Evolutionary conservation across 1,140 invertebrate species (phyloP), one percentile per base, ranked within the genome.

Genomic region (Palaemon carinicauda): DNA sequence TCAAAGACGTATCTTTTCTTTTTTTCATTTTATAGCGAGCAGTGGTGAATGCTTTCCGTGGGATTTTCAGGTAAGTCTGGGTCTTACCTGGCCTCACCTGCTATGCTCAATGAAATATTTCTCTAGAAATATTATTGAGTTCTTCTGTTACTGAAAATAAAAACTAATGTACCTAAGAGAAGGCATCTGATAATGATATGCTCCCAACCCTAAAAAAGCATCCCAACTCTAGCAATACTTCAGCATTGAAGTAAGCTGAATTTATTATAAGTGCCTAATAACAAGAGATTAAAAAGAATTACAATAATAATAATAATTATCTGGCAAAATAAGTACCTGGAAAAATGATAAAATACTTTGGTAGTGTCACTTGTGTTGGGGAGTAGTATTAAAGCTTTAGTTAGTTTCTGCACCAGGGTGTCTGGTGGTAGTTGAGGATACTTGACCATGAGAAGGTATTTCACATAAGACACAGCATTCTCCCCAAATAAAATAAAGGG

Each of bases 261-360:
- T 86, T 85, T 86, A 84, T 50, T 75, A 50, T 75, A 80, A 78
- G 80, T 86, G 84, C 80, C 84, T 86, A 86, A 86, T 86, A 86
- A 80, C 56, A 86, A 79, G n/a, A 86, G 84, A 79, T 69, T 80
- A 86, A 86, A 86, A 86, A 80, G 75, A 80, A 81, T 41, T 41
- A 41, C 41, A 41, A 41, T 41, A 41, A 41, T 41, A 41, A 41
- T 41, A 41, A 41, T 41, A 73, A 74, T 71, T 86, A 80, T 86
- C 84, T 86, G 84, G 84, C 84, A 86, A 86, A 86, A 74, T 86
- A 86, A 86, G 84, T 86, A 86, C 84, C 84, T 86, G 84, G 84
- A 86, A 86, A 54, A 86, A 86, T 80, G 60, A 86, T 86, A 86
- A 84, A 86, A 85, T 75, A 86, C 84, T 86, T 86, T 86, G 84